These are phyloP conservation scores for Eumaeus atala DNA, from an alignment of 1,140 invertebrate species.

Conservation along the genomic window DNA sequence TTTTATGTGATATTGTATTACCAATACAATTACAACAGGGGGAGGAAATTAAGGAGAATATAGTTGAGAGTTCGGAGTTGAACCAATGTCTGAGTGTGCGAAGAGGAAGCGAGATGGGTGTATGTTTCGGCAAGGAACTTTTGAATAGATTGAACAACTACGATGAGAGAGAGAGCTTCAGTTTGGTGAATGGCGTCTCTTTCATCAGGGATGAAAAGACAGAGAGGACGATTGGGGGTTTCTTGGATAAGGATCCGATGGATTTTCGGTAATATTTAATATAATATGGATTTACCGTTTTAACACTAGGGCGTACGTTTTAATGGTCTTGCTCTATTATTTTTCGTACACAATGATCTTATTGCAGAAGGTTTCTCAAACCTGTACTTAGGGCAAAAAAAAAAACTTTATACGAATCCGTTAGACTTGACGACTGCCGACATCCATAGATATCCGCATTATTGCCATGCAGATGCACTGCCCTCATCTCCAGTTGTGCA, in stretches of 20 bases:
- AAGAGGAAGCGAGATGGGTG: constrained; percentile 57
- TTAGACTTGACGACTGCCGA: no score
- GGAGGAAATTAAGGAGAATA: constrained; percentile 48
- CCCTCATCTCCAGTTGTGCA: no score
- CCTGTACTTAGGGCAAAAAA: no score
- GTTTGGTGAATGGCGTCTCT: constrained; percentile 76
- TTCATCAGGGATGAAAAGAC: constrained; percentile 76
- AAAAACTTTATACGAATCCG: no score
- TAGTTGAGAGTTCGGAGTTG: constrained; percentile 44
- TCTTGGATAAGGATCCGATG: constrained; percentile 81
- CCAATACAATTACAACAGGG: constrained; percentile 54
- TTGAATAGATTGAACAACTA: constrained; percentile 78
- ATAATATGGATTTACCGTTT: no score
- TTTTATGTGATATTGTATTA: constrained; percentile 38
- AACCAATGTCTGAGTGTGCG: constrained; percentile 73
- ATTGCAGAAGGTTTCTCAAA: no score
- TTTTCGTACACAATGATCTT: no score
- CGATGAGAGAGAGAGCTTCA: constrained; percentile 79
- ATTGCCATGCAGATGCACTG: no score
- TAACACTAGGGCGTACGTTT: no score
- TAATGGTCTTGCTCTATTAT: no score
- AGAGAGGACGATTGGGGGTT: constrained; percentile 72
- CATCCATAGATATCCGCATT: no score
- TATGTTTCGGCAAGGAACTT: constrained; percentile 81
- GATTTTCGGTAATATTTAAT: constrained; percentile 77